Base-by-base conservation (phyloP, 2,888 invertebrate genomes). In the Drosophila meridionalis region DNA sequence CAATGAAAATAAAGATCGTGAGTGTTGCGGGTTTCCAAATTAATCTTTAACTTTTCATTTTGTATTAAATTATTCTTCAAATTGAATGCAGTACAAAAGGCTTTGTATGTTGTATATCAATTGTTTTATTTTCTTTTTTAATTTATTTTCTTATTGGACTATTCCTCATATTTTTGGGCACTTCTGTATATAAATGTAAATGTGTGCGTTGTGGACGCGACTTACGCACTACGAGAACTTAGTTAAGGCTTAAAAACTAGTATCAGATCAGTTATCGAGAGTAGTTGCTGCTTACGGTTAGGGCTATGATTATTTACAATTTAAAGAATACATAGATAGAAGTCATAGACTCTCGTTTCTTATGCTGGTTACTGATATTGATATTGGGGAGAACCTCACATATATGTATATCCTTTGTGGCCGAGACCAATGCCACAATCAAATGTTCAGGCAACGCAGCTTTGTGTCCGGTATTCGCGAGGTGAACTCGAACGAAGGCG, bases 371-470 rank as follows among this genome's bases (percentile, higher is more conserved):
- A 63, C 64, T 43, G 52, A 63, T 64, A 62, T 47, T 53, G 64
- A 48, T 42, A 42, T 38, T 38, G 38, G 59, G 74, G 50, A 53
- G 65, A 57, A 55, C 43, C 57, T 64, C 58, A 47, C 47, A 64
- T 50, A 66, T 26, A 64, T 50, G 69, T 26, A 60, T 34, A 26
- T 57, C 12, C 53, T 14, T 58, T 47, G 45, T 55, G 67, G 64
- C 42, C 40, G 38, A 36, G 34, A 40, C 58, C 62, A 59, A 52
- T 45, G 14, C 78, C 67, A 57, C 61, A 53, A 88, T 91, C 90
- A 96, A 94, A 97, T 96, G 93, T 97, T 96, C 60, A 97, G 94
- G 91, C 97, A 97, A 90, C 96, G 96, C 80, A 97, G 92, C 82
- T 95, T 96, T 93, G 96, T 96, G 65, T 95, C 95, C 14, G 96